Base-by-base conservation (phyloP, 2,797 vertebrate species). In the Sebastes matsubarae region DNA sequence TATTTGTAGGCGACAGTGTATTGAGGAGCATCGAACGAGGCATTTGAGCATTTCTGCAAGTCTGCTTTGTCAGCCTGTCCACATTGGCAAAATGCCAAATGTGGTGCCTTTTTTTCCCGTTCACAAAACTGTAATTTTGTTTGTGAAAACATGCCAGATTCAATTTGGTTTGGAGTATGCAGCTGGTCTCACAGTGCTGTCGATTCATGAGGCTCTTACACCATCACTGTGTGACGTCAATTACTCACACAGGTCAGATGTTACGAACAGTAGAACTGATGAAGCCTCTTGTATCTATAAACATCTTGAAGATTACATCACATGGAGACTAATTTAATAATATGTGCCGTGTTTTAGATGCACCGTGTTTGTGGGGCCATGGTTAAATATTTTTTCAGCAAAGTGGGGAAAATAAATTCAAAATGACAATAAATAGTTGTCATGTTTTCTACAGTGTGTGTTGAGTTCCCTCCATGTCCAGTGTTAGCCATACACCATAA, bases 71-170 rank as follows among this genome's bases (percentile, higher is more conserved):
- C 52, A 36, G 46, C 29, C 20, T 38, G 34, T 57, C 20, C 20
- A 63, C 54, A 54, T 29, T 65, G 25, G 59, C 4, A 60, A 61
- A 9, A 55, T 13, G 34, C 46, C 72, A 72, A 71, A 27, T 50
- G 13, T 27, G 55, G 9, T 42, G n/a, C 34, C 11, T 60, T 22
- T 80, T 38, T 80, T 20, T 69, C 22, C 12, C 24, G 10, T 54
- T 68, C 50, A 63, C 29, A 75, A 54, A 71, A 30, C 65, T 79
- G n/a, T 64, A 59, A 80, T 76, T 54, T 25, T 52, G 57, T 54
- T 34, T 27, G 8, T 65, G 68, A 79, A 79, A 81, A 76, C 79
- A 70, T 72, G 59, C 34, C 64, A 52, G 22, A 79, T 77, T 76
- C 20, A 52, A 29, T 82, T 79, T 60, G 9, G 30, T 67, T 72